A percentile compares a stretch with the other conserved stretches of the same genome.
These are phyloP conservation scores for Pyxicephalus adspersus DNA, from an alignment of 2,113 vertebrate species.

Conservation along the genomic window DNA sequence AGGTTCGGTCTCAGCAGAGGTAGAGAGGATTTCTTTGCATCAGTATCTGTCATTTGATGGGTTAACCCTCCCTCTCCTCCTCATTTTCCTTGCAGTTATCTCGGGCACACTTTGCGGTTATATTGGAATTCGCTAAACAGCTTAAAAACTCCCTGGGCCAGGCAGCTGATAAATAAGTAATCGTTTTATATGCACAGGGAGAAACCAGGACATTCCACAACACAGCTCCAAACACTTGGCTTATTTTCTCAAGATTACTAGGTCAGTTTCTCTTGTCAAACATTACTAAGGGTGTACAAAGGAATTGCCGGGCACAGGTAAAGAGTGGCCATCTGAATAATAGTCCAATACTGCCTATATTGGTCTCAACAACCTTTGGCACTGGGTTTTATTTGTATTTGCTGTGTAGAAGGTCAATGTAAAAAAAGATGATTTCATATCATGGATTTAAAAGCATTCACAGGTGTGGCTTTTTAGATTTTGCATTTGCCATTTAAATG, in stretches of 20 bases:
- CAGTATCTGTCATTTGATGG: not conserved
- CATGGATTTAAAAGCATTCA: too few relatives aligned
- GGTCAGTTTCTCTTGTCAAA: not conserved
- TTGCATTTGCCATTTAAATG: too few relatives aligned
- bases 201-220: not conserved
- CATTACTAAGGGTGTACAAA: too few relatives aligned
- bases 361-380: too few relatives aligned
- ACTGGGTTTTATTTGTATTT: too few relatives aligned
- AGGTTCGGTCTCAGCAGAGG: too few relatives aligned
- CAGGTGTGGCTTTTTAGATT: too few relatives aligned
- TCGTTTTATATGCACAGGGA: not conserved
- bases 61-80: constrained; percentile 31
- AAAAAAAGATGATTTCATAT: too few relatives aligned
- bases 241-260: constrained; percentile 25
- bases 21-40: not conserved
- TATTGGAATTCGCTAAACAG: constrained; percentile 58
- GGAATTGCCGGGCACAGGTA: too few relatives aligned
- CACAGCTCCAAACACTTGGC: not conserved
- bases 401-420: too few relatives aligned
- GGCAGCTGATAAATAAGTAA: constrained; percentile 34
- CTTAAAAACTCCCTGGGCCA: constrained; percentile 48
- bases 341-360: not conserved
- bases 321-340: too few relatives aligned
- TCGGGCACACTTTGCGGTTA: constrained; percentile 7
- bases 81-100: constrained; percentile 1